These are phyloP conservation scores for Muraenolepis orangiensis DNA, from an alignment of 2,797 vertebrate genomes.

Conservation along the genomic window DNA sequence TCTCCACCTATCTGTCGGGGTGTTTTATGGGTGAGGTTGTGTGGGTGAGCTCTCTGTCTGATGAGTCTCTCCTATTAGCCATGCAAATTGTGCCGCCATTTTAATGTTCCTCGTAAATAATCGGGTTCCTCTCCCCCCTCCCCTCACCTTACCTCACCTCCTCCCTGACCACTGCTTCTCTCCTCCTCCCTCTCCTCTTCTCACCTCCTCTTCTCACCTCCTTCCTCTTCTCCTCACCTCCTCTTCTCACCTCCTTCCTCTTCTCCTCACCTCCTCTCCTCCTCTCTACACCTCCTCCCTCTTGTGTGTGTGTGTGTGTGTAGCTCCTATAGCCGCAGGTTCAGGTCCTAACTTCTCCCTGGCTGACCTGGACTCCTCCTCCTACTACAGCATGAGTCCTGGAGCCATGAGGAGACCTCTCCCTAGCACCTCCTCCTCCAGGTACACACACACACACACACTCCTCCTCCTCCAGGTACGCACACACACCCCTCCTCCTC, in stretches of 20 bases:
- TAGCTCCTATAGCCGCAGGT: slow-evolving; percentile 95
- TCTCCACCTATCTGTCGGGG: not conserved
- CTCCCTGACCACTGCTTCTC: too few relatives aligned
- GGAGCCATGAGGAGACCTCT: slow-evolving; percentile 97
- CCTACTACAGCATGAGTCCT: slow-evolving; percentile 99
- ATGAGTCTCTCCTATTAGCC: slow-evolving; percentile 78
- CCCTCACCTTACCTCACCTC: slow-evolving; percentile 10
- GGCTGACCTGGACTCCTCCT: slow-evolving; percentile 97
- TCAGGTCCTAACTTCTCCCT: slow-evolving; percentile 97
- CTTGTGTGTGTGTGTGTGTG: slow-evolving; percentile 39
- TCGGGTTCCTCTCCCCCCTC: slow-evolving; percentile 54
- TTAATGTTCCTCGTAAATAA: slow-evolving; percentile 77
- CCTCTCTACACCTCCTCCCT: not conserved
- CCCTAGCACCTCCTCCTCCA: slow-evolving; percentile 89
- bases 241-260: not conserved
- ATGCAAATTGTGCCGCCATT: slow-evolving; percentile 84
- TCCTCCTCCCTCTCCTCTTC: not conserved
- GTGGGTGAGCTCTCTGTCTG: slow-evolving; percentile 83
- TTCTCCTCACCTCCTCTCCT: slow-evolving; percentile 2
- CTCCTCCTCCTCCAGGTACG: too few relatives aligned
- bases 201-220: slow-evolving; percentile 10
- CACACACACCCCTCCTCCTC: slow-evolving; percentile 17
- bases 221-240: too few relatives aligned
- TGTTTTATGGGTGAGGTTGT: slow-evolving; percentile 61
- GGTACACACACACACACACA: slow-evolving; percentile 67